A percentile compares a stretch with the other conserved stretches of the same genome.
phyloP scores from a whole-genome alignment of 2,888 invertebrate species.

The Tethea ocularis region DNA sequence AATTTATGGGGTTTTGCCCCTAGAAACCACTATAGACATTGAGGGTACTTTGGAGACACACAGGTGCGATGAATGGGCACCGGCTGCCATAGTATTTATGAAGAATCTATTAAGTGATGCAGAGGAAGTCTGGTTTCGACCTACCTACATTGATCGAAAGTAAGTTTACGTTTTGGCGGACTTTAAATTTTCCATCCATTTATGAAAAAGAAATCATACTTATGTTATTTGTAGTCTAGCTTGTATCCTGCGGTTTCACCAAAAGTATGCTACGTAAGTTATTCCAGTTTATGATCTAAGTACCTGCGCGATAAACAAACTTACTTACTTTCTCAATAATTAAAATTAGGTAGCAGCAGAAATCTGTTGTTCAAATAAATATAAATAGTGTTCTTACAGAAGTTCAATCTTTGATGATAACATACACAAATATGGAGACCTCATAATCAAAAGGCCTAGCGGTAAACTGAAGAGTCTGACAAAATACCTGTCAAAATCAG shows the following conservation, averaged over 20 bases:
- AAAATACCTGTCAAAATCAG: conserved; percentile 40
- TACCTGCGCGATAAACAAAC: no score
- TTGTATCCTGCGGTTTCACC: no score
- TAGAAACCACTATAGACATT: conserved; percentile 40
- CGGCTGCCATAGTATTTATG: conserved; percentile 47
- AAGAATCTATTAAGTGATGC: conserved; percentile 40
- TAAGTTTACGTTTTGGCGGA: conserved; percentile 30
- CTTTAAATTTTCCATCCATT: no score
- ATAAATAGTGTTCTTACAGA: conserved; percentile 41
- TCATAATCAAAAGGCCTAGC: conserved; percentile 42
- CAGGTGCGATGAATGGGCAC: conserved; percentile 52
- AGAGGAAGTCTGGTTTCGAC: conserved; percentile 52
- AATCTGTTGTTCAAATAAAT: background rate
- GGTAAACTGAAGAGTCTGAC: conserved; percentile 40
- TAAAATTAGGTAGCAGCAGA: no score
- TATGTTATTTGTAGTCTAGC: no score
- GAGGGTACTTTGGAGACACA: conserved; percentile 32
- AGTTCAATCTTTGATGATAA: conserved; percentile 66
- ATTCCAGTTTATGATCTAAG: no score
- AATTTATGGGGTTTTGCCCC: conserved; percentile 60
- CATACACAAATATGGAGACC: conserved; percentile 68
- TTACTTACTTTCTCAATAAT: no score
- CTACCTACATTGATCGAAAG: conserved; percentile 56
- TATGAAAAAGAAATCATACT: no score
- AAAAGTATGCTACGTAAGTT: no score